Evolutionary conservation across 2,113 vertebrate species (phyloP).

Genomic region (Hyaena hyaena): DNA sequence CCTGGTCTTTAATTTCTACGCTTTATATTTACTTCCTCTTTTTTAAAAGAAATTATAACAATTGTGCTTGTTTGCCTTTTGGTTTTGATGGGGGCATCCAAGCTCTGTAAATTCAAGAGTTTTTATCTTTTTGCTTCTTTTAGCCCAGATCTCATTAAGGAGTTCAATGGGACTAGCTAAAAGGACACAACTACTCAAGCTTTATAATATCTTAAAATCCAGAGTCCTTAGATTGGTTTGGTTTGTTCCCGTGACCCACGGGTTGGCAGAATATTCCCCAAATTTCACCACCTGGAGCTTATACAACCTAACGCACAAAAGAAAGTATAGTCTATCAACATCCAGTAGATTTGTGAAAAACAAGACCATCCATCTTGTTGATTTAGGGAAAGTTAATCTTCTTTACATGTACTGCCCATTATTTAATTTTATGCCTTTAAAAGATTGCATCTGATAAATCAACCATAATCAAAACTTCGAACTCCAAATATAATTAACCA

Average conservation of each 20-base stretch:
- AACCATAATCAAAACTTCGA: conserved; percentile 69
- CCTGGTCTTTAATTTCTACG: neutral
- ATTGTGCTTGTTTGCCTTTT: neutral
- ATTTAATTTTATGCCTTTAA: conserved; percentile 73
- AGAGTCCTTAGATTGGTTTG: neutral
- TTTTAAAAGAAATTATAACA: neutral
- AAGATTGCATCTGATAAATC: conserved; percentile 72
- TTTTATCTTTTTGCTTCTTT: neutral
- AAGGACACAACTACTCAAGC: neutral
- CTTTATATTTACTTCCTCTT: neutral
- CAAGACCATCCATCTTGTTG: conserved; percentile 26
- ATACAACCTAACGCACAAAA: neutral
- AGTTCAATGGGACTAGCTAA: neutral
- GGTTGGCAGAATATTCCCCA: neutral
- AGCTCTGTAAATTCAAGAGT: neutral
- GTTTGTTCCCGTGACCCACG: neutral
- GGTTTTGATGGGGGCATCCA: neutral
- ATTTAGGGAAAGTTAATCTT: conserved; percentile 61
- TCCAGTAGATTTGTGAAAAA: neutral
- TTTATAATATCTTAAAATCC: conserved; percentile 1
- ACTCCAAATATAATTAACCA: conserved; percentile 75
- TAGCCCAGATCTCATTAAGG: neutral
- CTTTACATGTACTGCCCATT: conserved; percentile 30
- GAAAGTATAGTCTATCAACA: neutral
- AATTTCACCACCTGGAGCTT: neutral